phyloP scores from a whole-genome alignment of 2,113 vertebrate species.

The Accipiter virgatus region DNA sequence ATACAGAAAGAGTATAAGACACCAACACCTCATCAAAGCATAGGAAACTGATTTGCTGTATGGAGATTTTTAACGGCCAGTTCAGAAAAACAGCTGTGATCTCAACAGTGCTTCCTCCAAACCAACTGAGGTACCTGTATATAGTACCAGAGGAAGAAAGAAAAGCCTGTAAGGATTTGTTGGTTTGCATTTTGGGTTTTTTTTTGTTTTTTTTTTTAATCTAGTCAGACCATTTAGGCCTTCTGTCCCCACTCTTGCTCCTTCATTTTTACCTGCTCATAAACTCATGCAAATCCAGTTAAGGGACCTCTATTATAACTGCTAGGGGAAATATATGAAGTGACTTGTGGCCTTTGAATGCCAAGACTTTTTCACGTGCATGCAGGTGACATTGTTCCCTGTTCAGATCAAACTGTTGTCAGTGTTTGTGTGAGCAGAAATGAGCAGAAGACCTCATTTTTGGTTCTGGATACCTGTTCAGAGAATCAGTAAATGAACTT shows the following conservation, averaged over 20 bases:
- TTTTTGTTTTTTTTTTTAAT: neutral
- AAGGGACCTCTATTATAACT: neutral
- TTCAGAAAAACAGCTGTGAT: neutral
- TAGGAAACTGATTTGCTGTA: neutral
- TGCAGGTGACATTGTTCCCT: fast-evolving
- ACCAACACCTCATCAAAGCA: neutral
- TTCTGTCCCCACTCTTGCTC: neutral
- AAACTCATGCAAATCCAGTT: neutral
- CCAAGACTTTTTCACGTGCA: neutral
- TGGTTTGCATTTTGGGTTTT: too few relatives aligned
- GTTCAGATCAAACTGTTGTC: neutral
- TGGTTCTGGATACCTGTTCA: neutral
- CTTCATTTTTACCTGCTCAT: neutral
- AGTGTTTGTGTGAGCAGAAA: neutral
- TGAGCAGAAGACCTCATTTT: neutral
- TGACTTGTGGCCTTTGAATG: neutral
- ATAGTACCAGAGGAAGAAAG: neutral
- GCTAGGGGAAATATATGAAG: neutral
- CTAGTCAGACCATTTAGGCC: neutral
- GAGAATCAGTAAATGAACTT: neutral
- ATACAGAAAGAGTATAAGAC: neutral
- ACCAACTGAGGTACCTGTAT: neutral
- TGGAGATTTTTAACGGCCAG: neutral
- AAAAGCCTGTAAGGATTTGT: neutral
- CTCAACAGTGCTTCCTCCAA: neutral